phyloP scores from a whole-genome alignment of 2,113 vertebrate species.

The Myiozetetes cayanensis region DNA sequence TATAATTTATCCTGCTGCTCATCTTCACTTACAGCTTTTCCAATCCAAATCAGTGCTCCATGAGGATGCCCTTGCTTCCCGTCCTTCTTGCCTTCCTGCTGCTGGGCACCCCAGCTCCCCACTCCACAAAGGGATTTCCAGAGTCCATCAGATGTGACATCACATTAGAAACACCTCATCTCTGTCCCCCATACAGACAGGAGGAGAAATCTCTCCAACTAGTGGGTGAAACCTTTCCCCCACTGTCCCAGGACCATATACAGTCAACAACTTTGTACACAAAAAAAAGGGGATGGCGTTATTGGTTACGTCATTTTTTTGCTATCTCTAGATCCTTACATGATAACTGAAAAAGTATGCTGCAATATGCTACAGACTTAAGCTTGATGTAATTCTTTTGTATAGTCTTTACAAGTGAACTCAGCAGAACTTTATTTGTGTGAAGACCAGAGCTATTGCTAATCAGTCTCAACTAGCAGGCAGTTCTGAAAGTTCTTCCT shows the following conservation, averaged over 20 bases:
- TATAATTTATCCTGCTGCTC: neutral
- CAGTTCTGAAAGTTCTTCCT: neutral
- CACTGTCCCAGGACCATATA: neutral
- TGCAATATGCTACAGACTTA: neutral
- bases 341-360: neutral
- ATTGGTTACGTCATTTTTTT: neutral
- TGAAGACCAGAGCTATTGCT: neutral
- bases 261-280: neutral
- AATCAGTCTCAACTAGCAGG: neutral
- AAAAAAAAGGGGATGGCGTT: neutral
- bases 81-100: neutral
- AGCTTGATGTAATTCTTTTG: neutral
- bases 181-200: neutral
- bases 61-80: neutral
- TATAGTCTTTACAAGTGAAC: neutral
- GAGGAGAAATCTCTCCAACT: neutral
- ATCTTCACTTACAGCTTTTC: neutral
- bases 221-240: neutral
- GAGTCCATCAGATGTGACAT: neutral
- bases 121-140: neutral
- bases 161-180: neutral
- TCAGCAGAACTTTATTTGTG: neutral
- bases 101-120: neutral
- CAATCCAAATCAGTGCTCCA: neutral
- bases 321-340: neutral